Percentiles rank a stretch among this genome's conserved stretches.
Evolutionary conservation across 2,797 vertebrate species (phyloP).

Genomic region (Salmo trutta): DNA sequence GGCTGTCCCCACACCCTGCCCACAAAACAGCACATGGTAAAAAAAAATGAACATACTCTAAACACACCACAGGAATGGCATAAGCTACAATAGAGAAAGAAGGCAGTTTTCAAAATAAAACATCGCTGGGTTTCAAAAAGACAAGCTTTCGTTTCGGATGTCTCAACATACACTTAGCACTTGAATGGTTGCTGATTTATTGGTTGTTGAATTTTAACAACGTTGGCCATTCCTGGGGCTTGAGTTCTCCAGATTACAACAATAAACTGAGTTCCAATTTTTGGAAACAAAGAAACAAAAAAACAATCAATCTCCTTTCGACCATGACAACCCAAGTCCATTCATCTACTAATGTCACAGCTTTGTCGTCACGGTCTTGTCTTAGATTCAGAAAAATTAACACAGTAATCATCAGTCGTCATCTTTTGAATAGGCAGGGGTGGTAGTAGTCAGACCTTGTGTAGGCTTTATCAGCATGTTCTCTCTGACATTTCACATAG

Average conservation of each 20-base stretch:
- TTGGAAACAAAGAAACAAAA: neutral
- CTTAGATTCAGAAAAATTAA: neutral
- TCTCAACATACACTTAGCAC: neutral
- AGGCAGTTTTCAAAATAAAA: neutral
- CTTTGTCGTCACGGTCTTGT: neutral
- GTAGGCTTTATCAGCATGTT: neutral
- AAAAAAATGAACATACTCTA: neutral
- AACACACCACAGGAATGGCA: neutral
- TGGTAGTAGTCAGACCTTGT: neutral
- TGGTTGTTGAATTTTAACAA: neutral
- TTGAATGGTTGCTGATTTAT: neutral
- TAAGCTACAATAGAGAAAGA: neutral
- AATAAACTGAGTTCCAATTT: neutral
- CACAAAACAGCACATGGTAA: conserved; percentile 17
- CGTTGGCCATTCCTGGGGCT: neutral
- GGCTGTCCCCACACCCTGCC: conserved; percentile 88
- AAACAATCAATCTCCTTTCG: neutral
- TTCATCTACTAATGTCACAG: neutral
- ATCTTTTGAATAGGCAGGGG: neutral
- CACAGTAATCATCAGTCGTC: neutral
- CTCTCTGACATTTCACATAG: neutral
- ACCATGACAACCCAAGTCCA: neutral
- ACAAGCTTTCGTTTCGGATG: neutral
- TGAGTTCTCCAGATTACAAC: neutral
- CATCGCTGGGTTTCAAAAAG: neutral